Evolutionary conservation across 2,888 invertebrate genomes (phyloP), one percentile per base, ranked within the genome.

Genomic region (Ceramica pisi): DNA sequence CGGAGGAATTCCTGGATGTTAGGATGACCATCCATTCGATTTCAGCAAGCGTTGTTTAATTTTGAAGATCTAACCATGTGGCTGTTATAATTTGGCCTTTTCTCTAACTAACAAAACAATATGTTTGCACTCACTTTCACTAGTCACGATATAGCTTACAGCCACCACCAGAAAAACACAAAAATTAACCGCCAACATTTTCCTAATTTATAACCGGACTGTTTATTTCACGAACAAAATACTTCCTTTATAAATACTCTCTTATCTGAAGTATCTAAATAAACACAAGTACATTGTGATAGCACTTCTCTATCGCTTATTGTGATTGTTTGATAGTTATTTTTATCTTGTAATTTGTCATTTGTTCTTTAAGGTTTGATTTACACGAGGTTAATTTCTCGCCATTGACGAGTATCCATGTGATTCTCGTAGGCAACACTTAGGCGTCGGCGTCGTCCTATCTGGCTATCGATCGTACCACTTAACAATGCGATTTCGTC

Each of bases 101-200:
- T 41, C 41, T 14, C 41, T 31, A 31, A 31, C 2, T n/a, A 12
- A 38, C 38, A 10, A 41, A 41, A 1, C 12, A 16, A 41, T 14
- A 14, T 46, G n/a, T 53, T 26, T 23, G 0, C 1, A 84, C 88
- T 85, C 59, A 88, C 88, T 87, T 63, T 83, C 82, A 61, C 76
- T 63, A 10, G 35, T 38, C 21, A 67, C 67, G 6, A 60, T 35
- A 35, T 69, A 38, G 38, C 35, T 51, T 35, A 82, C 10, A 23
- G 62, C 56, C n/a, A 80, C 1, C 10, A 62, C 38, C n/a, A 76
- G 6, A 46, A 74, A 65, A 26, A 80, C 31, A 61, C 21, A 76
- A 55, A 81, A 65, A 57, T 64, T 48, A 35, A 61, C 57, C 61
- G 64, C 44, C 44, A 66, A 55, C 85, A 78, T 69, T 61, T 61